phyloP scores from a whole-genome alignment of 2,113 vertebrate genomes.

The Oryzias woworae region DNA sequence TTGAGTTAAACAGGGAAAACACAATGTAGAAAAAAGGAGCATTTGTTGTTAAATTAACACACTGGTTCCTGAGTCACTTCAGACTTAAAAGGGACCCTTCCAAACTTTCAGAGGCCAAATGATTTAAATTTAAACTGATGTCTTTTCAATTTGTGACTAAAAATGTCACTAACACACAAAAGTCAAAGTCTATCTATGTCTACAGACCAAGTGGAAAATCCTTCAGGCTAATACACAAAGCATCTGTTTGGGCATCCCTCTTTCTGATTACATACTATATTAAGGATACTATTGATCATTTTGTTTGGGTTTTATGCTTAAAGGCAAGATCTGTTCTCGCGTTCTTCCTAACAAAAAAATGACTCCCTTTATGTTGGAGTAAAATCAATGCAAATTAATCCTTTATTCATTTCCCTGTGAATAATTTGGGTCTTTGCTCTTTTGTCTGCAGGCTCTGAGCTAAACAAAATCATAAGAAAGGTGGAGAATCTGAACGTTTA shows the following conservation, averaged over 20 bases:
- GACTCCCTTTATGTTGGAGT: slow-evolving; percentile 68
- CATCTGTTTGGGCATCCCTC: slow-evolving; percentile 61
- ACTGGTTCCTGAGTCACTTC: slow-evolving; percentile 59
- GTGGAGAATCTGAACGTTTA: slow-evolving; percentile 77
- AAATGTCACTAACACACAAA: slow-evolving; percentile 59
- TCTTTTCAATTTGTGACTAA: slow-evolving; percentile 58
- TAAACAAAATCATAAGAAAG: slow-evolving; percentile 79
- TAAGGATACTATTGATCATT: slow-evolving; percentile 72
- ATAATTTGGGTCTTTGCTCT: slow-evolving; percentile 75
- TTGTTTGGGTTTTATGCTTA: slow-evolving; percentile 65
- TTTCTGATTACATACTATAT: slow-evolving; percentile 60
- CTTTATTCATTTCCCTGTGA: slow-evolving; percentile 80
- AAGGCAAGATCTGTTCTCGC: slow-evolving; percentile 64
- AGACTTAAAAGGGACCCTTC: slow-evolving; percentile 61
- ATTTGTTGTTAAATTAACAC: slow-evolving; percentile 64
- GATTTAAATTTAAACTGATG: slow-evolving; percentile 68
- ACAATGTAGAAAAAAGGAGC: slow-evolving; percentile 56
- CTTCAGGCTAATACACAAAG: slow-evolving; percentile 71
- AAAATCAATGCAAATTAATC: slow-evolving; percentile 83
- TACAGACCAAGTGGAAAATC: slow-evolving; percentile 70
- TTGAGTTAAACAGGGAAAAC: slow-evolving; percentile 59
- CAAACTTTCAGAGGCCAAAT: slow-evolving; percentile 62
- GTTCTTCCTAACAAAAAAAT: slow-evolving; percentile 65
- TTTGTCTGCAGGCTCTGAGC: slow-evolving; percentile 71
- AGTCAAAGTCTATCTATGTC: slow-evolving; percentile 46